Evolutionary conservation across 2,888 invertebrate genomes (phyloP).

Genomic region (Trisateles emortualis): DNA sequence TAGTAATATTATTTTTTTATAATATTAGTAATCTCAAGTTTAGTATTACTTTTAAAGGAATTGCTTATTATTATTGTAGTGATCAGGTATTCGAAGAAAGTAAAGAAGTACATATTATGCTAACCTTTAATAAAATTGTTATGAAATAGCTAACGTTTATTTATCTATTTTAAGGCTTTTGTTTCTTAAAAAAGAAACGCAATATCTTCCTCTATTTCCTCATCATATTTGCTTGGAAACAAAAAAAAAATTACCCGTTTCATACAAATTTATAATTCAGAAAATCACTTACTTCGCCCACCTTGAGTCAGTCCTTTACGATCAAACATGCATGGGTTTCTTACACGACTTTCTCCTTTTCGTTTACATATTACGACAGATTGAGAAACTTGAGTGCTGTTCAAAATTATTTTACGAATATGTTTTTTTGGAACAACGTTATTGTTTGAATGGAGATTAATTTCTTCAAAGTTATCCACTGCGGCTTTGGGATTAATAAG

Average conservation of each 20-base stretch:
- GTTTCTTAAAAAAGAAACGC: not conserved
- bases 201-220: not conserved
- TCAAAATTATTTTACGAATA: conserved; percentile 21
- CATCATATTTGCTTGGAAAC: conserved; percentile 10
- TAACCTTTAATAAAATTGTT: no score
- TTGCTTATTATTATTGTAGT: no score
- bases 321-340: conserved; percentile 38
- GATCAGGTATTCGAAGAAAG: no score
- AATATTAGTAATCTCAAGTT: no score
- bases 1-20: no score
- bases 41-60: no score
- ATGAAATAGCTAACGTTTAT: no score
- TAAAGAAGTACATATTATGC: no score
- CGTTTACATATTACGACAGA: conserved; percentile 30
- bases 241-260: conserved; percentile 20
- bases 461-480: not conserved
- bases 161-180: no score
- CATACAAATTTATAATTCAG: conserved; percentile 43
- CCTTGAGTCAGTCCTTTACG: conserved; percentile 24
- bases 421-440: conserved; percentile 4
- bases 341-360: conserved; percentile 16
- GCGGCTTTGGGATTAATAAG: not conserved
- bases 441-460: conserved; percentile 1
- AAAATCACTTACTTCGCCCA: conserved; percentile 41
- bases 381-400: conserved; percentile 34